Percentiles rank a stretch among this genome's conserved stretches.
Conservation (phyloP, 2,797 vertebrate genomes). For the Adelosebastes latens region DNA sequence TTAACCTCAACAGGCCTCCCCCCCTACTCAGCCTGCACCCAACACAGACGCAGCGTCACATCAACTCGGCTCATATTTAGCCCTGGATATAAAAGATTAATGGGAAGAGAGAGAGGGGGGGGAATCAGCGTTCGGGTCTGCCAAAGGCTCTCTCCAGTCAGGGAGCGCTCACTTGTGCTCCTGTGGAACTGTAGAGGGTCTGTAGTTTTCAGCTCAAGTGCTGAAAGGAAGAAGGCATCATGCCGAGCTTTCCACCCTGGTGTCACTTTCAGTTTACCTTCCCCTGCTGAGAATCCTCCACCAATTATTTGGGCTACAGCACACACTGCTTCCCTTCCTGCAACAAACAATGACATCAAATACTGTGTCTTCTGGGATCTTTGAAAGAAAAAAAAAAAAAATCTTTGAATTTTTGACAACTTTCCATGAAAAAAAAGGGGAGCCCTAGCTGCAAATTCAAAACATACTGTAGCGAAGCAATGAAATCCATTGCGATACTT, state of each 20-base stretch:
- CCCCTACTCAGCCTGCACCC: constrained; percentile 60
- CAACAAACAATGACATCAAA: constrained; percentile 73
- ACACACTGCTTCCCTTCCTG: constrained; percentile 46
- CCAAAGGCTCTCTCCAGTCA: constrained; percentile 56
- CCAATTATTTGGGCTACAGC: constrained; percentile 76
- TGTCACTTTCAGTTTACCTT: constrained; percentile 81
- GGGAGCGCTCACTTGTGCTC: constrained; percentile 48
- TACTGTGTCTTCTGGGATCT: constrained; percentile 60
- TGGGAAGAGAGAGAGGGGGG: constrained; percentile 40
- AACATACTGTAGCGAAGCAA: constrained; percentile 1
- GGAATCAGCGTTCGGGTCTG: constrained; percentile 50
- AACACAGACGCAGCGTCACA: constrained; percentile 72
- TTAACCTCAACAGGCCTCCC: constrained; percentile 80
- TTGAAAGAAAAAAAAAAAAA: constrained; percentile 20
- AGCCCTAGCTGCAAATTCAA: constrained; percentile 25
- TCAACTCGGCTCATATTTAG: constrained; percentile 80
- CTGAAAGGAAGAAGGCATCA: constrained; percentile 71
- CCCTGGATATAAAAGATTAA: constrained; percentile 82
- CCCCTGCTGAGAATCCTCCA: constrained; percentile 76
- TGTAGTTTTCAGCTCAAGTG: constrained; percentile 60
- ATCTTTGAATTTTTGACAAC: constrained; percentile 55
- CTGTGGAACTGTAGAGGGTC: constrained; percentile 53
- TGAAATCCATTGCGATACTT: constrained; percentile 21
- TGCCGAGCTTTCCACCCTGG: constrained; percentile 67
- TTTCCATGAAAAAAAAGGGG: constrained; percentile 39